Evolutionary conservation across 1,140 invertebrate species (phyloP), one percentile per base, ranked within the genome.

Genomic region (Drosophila nannoptera): DNA sequence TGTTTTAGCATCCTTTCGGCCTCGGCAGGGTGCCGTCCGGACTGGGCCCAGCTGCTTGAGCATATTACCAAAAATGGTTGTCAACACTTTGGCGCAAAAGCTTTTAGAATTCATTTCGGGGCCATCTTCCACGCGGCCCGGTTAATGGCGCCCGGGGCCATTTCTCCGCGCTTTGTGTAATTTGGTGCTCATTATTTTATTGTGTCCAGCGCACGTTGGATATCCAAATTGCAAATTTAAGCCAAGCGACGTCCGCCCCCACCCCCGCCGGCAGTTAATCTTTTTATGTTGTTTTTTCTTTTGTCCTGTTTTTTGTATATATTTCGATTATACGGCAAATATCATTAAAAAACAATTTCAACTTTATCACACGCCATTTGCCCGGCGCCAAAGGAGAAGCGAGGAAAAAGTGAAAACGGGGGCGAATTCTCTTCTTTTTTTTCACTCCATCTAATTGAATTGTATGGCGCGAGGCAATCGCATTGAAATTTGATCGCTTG

Each of bases 71-170:
- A 73, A 73, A 73, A 70, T 73, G 67, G 67, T 60, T 73, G 71
- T 73, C 71, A 73, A 73, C 71, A 73, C 71, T 73, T 73, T 73
- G 59, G 59, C 66, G 66, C 59, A 73, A 73, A 73, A 73, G 71
- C 71, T 73, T 73, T 73, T 73, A 73, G 71, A 73, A 73, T 73
- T 69, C 71, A 69, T 73, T 73, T 73, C 35, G 33, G 35, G 53
- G 14, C 33, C 22, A 22, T 22, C 38, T 31, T 62, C 33, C 58
- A 62, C 65, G 46, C 42, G 48, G 43, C 66, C 60, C 53, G 22
- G 59, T 69, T 73, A 54, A 69, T 73, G 66, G 54, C 58, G 71
- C 71, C 56, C 67, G 48, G 42, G 66, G 66, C 71, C 67, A 70
- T 73, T 70, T 73, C 64, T 69, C 66, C 67, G 59, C 66, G 71